A percentile compares a stretch with the other conserved stretches of the same genome.
These are phyloP conservation scores for Ceratosolen fusciceps DNA, from an alignment of 1,140 invertebrate genomes.

Conservation along the genomic window DNA sequence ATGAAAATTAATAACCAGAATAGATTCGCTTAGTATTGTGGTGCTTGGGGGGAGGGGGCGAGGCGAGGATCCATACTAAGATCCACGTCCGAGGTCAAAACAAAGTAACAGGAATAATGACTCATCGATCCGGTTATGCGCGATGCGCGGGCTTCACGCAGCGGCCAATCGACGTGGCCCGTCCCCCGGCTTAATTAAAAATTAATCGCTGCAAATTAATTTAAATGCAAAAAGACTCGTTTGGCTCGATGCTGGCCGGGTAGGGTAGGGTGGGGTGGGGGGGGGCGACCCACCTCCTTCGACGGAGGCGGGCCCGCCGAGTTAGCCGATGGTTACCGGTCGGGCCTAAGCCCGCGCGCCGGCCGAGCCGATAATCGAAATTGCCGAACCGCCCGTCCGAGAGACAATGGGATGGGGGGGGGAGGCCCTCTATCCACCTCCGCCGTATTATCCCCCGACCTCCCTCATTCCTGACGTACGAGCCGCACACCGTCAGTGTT, in stretches of 20 bases:
- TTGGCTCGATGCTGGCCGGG: constrained; percentile 24
- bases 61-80: too few relatives aligned
- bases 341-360: constrained; percentile 45
- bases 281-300: constrained; percentile 56
- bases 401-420: constrained; percentile 58
- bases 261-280: not conserved
- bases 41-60: not conserved
- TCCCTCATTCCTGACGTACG: too few relatives aligned
- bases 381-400: constrained; percentile 59
- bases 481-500: too few relatives aligned
- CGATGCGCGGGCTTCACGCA: not conserved
- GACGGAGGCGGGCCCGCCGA: constrained; percentile 64
- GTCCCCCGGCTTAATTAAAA: constrained; percentile 67
- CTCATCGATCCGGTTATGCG: constrained; percentile 44
- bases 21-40: constrained; percentile 41
- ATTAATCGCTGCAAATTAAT: constrained; percentile 70
- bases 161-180: constrained; percentile 10
- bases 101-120: constrained; percentile 2
- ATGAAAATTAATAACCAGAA: constrained; percentile 45
- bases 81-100: not conserved
- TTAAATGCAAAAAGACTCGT: constrained; percentile 65
- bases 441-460: too few relatives aligned
- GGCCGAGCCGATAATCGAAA: constrained; percentile 67
- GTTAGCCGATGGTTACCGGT: constrained; percentile 67
- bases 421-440: too few relatives aligned